Percentiles rank a stretch among this genome's conserved stretches.
These are phyloP conservation scores for Melipona bicolor DNA, from an alignment of 2,888 invertebrate genomes.

Conservation along the genomic window DNA sequence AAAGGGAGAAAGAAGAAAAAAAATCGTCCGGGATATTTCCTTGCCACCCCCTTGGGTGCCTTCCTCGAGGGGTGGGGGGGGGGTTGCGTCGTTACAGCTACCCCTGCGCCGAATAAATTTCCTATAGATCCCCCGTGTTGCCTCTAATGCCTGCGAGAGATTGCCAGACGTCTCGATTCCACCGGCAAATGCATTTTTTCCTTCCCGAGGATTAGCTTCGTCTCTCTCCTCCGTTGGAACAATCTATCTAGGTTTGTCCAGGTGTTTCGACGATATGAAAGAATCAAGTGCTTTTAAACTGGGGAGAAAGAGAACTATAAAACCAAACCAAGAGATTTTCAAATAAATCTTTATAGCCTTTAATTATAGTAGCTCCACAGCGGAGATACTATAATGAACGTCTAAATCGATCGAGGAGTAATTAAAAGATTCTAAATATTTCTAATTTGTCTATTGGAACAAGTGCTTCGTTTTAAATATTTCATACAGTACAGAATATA, in stretches of 20 bases:
- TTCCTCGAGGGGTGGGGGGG: not conserved
- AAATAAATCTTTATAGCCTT: no score
- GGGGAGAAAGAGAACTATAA: no score
- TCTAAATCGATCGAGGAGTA: no score
- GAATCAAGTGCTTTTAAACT: no score
- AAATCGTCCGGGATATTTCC: slow-evolving; percentile 56
- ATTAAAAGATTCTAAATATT: no score
- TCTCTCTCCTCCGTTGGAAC: not conserved
- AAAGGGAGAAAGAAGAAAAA: not conserved
- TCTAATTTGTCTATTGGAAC: no score
- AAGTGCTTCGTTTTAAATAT: no score
- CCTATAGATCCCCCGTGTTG: slow-evolving; percentile 23
- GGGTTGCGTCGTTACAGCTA: not conserved
- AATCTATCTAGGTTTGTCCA: not conserved
- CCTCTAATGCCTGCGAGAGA: slow-evolving; percentile 31
- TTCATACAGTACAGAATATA: no score
- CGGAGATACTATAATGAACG: no score
- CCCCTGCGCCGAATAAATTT: slow-evolving; percentile 50
- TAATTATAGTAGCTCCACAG: no score
- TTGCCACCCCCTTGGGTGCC: slow-evolving; percentile 8
- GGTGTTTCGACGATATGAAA: no score
- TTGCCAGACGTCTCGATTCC: slow-evolving; percentile 22
- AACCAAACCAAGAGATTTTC: no score
- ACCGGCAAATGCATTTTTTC: slow-evolving; percentile 17
- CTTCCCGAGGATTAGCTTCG: slow-evolving; percentile 2